phyloP scores from a whole-genome alignment of 2,797 vertebrate species.

The Menidia menidia region DNA sequence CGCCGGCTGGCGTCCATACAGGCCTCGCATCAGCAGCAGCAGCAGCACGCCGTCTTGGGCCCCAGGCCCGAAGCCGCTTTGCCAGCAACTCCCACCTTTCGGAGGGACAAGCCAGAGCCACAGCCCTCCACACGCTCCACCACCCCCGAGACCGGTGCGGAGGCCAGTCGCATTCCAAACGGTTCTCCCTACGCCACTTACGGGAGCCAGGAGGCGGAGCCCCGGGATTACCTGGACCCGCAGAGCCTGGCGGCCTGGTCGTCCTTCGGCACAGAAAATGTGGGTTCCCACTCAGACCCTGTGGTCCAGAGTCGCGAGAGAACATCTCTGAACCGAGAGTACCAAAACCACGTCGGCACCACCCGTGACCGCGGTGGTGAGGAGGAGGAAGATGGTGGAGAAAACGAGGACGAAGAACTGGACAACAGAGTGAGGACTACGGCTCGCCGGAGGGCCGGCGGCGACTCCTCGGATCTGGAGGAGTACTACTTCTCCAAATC shows the following conservation, averaged over 20 bases:
- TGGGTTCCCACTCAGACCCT: slow-evolving; percentile 69
- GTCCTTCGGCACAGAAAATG: slow-evolving; percentile 80
- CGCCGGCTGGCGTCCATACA: slow-evolving; percentile 89
- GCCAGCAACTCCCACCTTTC: slow-evolving; percentile 43
- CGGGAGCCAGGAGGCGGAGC: slow-evolving; percentile 69
- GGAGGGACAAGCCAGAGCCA: slow-evolving; percentile 47
- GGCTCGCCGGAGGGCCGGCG: slow-evolving; percentile 52
- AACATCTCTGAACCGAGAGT: slow-evolving; percentile 65
- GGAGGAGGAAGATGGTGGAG: slow-evolving; percentile 68
- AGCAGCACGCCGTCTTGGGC: slow-evolving; percentile 83
- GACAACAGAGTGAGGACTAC: slow-evolving; percentile 61
- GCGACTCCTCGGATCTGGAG: slow-evolving; percentile 82
- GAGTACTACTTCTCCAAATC: slow-evolving; percentile 89
- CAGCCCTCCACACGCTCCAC: slow-evolving; percentile 60
- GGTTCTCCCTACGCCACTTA: slow-evolving; percentile 61
- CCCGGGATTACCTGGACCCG: slow-evolving; percentile 73
- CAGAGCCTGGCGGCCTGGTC: slow-evolving; percentile 84
- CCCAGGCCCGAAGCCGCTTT: slow-evolving; percentile 78
- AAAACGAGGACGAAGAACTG: slow-evolving; percentile 62
- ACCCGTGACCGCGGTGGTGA: slow-evolving; percentile 39
- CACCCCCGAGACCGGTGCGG: slow-evolving; percentile 65
- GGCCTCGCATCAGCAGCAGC: slow-evolving; percentile 84
- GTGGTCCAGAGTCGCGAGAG: slow-evolving; percentile 68
- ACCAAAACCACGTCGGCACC: slow-evolving; percentile 68
- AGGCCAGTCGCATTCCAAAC: slow-evolving; percentile 70